Conservation (phyloP, 1,140 invertebrate species). For the Calephelis nemesis region DNA sequence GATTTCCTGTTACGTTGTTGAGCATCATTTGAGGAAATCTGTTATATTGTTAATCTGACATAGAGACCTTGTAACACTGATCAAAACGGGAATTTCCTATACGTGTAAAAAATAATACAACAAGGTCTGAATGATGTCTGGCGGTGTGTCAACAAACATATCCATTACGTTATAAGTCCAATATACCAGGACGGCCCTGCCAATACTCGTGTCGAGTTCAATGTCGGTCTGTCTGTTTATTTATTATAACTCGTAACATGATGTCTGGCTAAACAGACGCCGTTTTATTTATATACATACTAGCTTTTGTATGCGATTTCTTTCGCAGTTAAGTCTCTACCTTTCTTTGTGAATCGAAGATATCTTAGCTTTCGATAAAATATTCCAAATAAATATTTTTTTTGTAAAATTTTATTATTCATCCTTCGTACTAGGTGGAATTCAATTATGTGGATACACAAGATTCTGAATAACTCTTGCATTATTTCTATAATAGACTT, state of each 20-base stretch:
- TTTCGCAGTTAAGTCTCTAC: no score
- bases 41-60: no score
- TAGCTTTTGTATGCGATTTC: neutral
- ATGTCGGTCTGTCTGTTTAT: conserved; percentile 20
- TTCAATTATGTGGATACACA: no score
- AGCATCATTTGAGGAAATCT: no score
- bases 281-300: neutral
- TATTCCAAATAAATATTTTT: neutral
- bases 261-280: conserved; percentile 1
- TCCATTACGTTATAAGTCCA: conserved; percentile 23
- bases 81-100: neutral
- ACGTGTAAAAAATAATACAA: conserved; percentile 11
- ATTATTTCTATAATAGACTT: no score
- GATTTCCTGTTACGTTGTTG: no score
- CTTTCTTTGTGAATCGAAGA: no score
- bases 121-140: conserved; percentile 22
- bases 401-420: neutral
- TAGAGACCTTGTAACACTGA: no score
- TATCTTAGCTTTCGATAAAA: neutral
- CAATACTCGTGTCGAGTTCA: conserved; percentile 30
- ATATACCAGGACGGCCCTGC: conserved; percentile 20
- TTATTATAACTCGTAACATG: conserved; percentile 9
- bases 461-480: no score
- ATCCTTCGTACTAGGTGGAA: no score
- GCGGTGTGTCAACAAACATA: conserved; percentile 24